These are phyloP conservation scores for Atopsyche davidsoni DNA, from an alignment of 1,140 invertebrate species.

Conservation along the genomic window DNA sequence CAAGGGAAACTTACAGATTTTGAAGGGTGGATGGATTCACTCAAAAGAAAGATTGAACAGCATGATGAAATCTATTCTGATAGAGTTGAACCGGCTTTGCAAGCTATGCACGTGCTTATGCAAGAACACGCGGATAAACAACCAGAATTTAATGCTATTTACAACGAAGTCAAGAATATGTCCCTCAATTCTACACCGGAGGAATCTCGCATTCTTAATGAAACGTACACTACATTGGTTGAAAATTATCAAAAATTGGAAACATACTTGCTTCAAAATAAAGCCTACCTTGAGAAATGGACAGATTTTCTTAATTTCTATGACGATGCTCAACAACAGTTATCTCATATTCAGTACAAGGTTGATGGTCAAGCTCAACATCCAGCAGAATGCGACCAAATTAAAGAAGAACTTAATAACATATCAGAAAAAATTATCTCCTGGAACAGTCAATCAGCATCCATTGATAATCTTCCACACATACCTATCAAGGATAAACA, in stretches of 20 bases:
- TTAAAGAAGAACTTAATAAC: constrained; percentile 61
- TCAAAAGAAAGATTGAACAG: constrained; percentile 66
- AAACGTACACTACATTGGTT: constrained; percentile 67
- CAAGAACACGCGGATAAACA: constrained; percentile 79
- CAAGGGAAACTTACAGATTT: constrained; percentile 74
- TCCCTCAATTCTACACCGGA: constrained; percentile 60
- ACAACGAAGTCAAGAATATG: constrained; percentile 75
- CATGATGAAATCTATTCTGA: constrained; percentile 75
- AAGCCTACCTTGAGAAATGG: constrained; percentile 74
- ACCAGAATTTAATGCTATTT: constrained; percentile 64
- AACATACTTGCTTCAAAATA: constrained; percentile 67
- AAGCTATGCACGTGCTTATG: constrained; percentile 68
- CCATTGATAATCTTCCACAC: constrained; percentile 61
- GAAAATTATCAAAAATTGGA: constrained; percentile 72
- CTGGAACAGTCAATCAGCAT: constrained; percentile 62
- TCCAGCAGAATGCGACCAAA: constrained; percentile 56
- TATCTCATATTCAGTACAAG: constrained; percentile 75
- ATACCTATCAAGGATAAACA: constrained; percentile 62
- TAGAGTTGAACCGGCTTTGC: constrained; percentile 70
- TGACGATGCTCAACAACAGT: constrained; percentile 70
- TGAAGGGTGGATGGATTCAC: constrained; percentile 75
- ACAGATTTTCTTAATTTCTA: constrained; percentile 74
- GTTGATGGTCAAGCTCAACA: constrained; percentile 65
- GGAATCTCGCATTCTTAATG: constrained; percentile 65
- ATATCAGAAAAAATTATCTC: constrained; percentile 58